phyloP scores from a whole-genome alignment of 2,888 invertebrate genomes.

The Lycocerus yunnanus region DNA sequence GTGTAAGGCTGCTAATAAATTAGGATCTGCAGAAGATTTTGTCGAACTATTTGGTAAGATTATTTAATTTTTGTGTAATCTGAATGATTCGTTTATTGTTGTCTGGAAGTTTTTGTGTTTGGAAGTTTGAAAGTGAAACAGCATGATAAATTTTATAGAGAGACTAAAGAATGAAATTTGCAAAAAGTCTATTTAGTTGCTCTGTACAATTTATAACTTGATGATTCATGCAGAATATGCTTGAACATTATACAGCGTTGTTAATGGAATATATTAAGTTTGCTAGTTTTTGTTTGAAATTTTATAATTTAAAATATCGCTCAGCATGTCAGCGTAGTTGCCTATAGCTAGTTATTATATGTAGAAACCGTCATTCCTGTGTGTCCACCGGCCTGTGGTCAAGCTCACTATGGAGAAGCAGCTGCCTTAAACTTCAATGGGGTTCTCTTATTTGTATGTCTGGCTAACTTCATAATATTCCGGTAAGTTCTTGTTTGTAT shows the following conservation, averaged over 20 bases:
- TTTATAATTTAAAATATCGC: background rate
- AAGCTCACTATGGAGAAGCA: slow-evolving; percentile 66
- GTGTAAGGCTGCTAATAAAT: slow-evolving; percentile 87
- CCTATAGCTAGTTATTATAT: slow-evolving; percentile 44
- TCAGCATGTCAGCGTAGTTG: slow-evolving; percentile 22
- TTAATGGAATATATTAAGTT: background rate
- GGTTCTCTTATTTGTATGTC: slow-evolving; percentile 58
- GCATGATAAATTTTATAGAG: background rate
- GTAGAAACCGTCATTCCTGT: slow-evolving; percentile 90
- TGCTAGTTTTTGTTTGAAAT: background rate
- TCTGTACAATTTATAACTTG: background rate
- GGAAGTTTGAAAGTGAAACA: background rate
- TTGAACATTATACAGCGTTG: background rate
- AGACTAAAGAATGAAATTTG: background rate
- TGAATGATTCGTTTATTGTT: background rate
- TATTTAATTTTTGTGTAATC: background rate
- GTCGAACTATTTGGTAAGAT: slow-evolving; percentile 82
- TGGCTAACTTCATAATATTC: slow-evolving; percentile 56
- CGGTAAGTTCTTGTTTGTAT: slow-evolving; percentile 52
- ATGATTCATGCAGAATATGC: background rate
- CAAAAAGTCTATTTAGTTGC: background rate
- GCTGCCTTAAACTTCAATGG: slow-evolving; percentile 59
- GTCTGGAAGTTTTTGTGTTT: background rate
- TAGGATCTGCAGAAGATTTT: slow-evolving; percentile 78
- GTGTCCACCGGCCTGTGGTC: slow-evolving; percentile 90